phyloP scores from a whole-genome alignment of 1,140 invertebrate species.

The Planococcus citri region DNA sequence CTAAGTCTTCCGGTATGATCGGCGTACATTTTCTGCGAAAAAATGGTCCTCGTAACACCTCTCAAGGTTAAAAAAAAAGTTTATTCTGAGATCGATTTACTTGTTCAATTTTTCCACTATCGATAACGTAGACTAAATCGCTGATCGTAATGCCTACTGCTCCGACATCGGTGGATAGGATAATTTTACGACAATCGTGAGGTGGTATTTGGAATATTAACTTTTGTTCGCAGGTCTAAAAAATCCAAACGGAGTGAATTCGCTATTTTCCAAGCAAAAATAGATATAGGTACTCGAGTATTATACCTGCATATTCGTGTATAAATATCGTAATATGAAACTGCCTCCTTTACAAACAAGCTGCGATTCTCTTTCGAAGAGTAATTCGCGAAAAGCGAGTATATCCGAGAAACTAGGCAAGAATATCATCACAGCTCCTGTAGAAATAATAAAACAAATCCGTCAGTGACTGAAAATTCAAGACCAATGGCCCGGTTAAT shows the following conservation, averaged over 20 bases:
- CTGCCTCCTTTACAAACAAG: not conserved
- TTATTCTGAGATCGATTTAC: not conserved
- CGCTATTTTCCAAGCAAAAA: no score
- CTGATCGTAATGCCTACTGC: not conserved
- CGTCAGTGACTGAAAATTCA: no score
- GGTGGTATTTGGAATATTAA: not conserved
- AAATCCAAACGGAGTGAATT: not conserved
- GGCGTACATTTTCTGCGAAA: not conserved
- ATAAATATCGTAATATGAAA: conserved; percentile 10
- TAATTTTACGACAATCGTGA: not conserved
- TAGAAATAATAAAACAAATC: not conserved
- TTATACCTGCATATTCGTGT: conserved; percentile 5
- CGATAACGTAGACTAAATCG: not conserved
- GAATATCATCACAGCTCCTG: not conserved
- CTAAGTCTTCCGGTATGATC: not conserved
- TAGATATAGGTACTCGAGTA: no score
- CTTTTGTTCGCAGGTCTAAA: conserved; percentile 4
- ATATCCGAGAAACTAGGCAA: conserved; percentile 5
- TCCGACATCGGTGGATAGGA: not conserved
- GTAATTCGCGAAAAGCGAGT: not conserved
- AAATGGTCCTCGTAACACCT: not conserved
- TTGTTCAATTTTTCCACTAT: conserved; percentile 12
- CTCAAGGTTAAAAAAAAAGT: no score
- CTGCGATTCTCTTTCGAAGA: not conserved
- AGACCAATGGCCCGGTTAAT: no score